phyloP scores from a whole-genome alignment of 2,888 invertebrate genomes.

The Rotaria magnacalcarata region DNA sequence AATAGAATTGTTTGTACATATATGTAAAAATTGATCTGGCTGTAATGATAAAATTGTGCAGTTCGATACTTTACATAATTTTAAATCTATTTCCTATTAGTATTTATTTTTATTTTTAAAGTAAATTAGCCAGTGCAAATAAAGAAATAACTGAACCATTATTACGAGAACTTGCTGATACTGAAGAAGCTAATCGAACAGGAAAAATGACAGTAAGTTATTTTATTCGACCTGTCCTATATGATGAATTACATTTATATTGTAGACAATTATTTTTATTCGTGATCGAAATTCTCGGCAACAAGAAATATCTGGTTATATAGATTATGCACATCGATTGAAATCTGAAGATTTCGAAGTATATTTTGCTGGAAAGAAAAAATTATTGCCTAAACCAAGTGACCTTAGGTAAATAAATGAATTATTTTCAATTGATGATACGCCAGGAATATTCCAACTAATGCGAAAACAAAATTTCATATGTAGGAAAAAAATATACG shows the following conservation, averaged over 20 bases:
- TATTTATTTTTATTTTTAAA: conserved; percentile 47
- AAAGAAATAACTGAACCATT: conserved; percentile 67
- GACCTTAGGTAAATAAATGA: conserved; percentile 67
- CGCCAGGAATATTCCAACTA: too few relatives aligned
- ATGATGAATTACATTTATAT: conserved; percentile 45
- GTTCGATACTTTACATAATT: too few relatives aligned
- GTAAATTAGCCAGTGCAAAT: conserved; percentile 58
- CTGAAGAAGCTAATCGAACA: conserved; percentile 72
- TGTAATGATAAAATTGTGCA: too few relatives aligned
- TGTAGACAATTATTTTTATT: conserved; percentile 70
- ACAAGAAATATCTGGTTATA: conserved; percentile 77
- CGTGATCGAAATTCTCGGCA: conserved; percentile 68
- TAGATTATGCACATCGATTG: conserved; percentile 73
- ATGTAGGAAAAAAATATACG: too few relatives aligned
- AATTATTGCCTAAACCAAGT: conserved; percentile 67
- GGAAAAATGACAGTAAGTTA: conserved; percentile 66
- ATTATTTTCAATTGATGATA: too few relatives aligned
- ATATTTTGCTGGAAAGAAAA: conserved; percentile 68
- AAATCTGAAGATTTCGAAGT: conserved; percentile 71
- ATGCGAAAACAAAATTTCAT: too few relatives aligned
- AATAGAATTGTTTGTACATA: too few relatives aligned
- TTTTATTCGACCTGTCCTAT: conserved; percentile 44
- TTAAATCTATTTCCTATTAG: too few relatives aligned
- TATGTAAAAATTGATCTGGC: too few relatives aligned
- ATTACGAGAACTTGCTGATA: conserved; percentile 67